Base-by-base conservation (phyloP, 2,888 invertebrate species). In the Prenolepis imparis region DNA sequence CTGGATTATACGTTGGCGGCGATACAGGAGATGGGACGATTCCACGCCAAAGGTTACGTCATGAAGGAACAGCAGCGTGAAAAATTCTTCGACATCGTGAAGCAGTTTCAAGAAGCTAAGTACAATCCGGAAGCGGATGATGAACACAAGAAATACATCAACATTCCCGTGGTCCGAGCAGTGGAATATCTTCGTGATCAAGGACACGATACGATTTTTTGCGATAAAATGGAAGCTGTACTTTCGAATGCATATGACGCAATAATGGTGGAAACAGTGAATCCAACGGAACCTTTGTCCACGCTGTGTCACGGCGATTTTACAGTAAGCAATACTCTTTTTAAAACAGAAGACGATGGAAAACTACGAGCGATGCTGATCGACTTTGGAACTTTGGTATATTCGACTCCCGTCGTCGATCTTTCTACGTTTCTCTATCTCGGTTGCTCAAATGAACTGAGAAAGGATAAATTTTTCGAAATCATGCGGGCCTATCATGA, bases 261-360 rank as follows among this genome's bases (percentile, higher is more conserved):
- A 0, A 67, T 91, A 9, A 21, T 92, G 41, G 0, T 90, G 24
- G 86, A 90, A 15, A 39, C 73, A 4, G 0, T 86, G 0, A 12
- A 87, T 21, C 87, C 92, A 0, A 78, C 83, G 0, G 94, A 94
- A 63, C 93, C 93, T 1, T 72, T 94, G 0, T 91, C 93, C 1
- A 92, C 92, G 0, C 15, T 94, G 1, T 92, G 93, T 75, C 94
- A 94, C 68, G 94, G 94, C 0, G 94, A 94, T 59, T 93, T 92
- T 59, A 92, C 93, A 0, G 84, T 91, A 48, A 92, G 6, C 73
- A 94, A 94, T 74, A 75, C 89, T 5, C 82, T 94, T 12, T 94
- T 91, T 66, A 88, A 89, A 12, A 28, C 11, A 0, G 83, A 80
- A 3, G 48, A 52, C 11, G 18, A 74, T 0, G 87, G 63, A 0